Percentiles rank a stretch among this genome's conserved stretches.
Conservation (phyloP, 1,140 invertebrate genomes). For the Drosophila dunni region DNA sequence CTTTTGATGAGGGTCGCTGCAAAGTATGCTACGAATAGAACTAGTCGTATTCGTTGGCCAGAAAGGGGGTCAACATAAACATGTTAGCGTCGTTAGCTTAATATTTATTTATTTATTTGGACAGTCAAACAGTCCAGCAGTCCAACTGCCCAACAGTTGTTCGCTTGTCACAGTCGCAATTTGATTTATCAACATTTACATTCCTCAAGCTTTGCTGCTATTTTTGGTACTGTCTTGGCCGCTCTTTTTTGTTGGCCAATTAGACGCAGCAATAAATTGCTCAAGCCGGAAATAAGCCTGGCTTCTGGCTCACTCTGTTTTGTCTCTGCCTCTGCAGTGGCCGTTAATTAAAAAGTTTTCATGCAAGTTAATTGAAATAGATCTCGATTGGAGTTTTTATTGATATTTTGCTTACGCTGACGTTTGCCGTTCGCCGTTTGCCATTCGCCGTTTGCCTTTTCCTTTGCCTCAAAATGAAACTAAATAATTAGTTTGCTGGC, state of each 20-base stretch:
- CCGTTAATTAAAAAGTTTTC: constrained; percentile 82
- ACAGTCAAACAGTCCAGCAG: constrained; percentile 50
- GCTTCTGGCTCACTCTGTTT: constrained; percentile 13
- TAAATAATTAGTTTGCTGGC: constrained; percentile 83
- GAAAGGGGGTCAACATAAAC: constrained; percentile 57
- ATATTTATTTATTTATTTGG: constrained; percentile 81
- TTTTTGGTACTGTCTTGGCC: background rate
- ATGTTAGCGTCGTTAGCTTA: constrained; percentile 52
- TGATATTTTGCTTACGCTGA: constrained; percentile 75
- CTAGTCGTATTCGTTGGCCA: constrained; percentile 36
- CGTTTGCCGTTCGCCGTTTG: constrained; percentile 56
- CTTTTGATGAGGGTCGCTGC: constrained; percentile 67
- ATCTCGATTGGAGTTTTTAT: constrained; percentile 82
- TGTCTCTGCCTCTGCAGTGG: constrained; percentile 59
- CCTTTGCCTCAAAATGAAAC: constrained; percentile 66
- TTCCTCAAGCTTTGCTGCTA: constrained; percentile 17
- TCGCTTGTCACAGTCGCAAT: constrained; percentile 68
- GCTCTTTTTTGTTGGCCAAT: constrained; percentile 56
- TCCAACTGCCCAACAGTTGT: constrained; percentile 48
- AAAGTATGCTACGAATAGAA: constrained; percentile 49
- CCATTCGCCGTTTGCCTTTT: constrained; percentile 33
- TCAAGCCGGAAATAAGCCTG: constrained; percentile 39
- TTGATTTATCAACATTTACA: constrained; percentile 82
- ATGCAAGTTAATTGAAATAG: constrained; percentile 83
- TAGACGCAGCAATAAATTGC: constrained; percentile 79